Percentiles rank a stretch among this genome's conserved stretches.
Evolutionary conservation across 2,888 invertebrate species (phyloP).

Genomic region (Sthenelais limicola): DNA sequence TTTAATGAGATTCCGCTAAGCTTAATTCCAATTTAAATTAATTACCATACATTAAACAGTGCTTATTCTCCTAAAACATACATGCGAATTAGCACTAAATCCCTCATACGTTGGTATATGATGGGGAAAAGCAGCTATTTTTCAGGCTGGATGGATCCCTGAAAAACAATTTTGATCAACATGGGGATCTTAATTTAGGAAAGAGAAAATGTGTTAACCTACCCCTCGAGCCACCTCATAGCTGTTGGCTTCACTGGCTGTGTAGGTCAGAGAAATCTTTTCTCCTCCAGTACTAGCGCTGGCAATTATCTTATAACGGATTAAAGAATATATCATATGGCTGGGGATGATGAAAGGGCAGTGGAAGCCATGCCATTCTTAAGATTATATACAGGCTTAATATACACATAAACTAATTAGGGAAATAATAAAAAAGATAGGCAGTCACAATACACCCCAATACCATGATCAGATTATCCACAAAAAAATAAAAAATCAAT

Average conservation of each 20-base stretch:
- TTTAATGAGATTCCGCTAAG: no score
- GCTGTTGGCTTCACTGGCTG: slow-evolving; percentile 14
- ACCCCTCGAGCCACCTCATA: slow-evolving; percentile 40
- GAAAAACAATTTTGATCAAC: not conserved
- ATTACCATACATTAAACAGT: no score
- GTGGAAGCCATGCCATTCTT: not conserved
- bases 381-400: not conserved
- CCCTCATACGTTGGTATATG: not conserved
- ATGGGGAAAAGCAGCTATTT: not conserved
- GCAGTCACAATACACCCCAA: not conserved
- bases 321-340: slow-evolving; percentile 37
- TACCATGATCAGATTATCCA: no score
- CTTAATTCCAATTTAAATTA: no score
- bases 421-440: no score
- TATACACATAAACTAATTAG: no score
- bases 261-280: slow-evolving; percentile 57
- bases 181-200: not conserved
- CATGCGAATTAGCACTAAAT: not conserved
- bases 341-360: not conserved
- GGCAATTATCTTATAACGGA: slow-evolving; percentile 53
- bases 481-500: no score
- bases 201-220: slow-evolving; percentile 15
- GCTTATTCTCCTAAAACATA: no score
- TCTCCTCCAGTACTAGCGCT: slow-evolving; percentile 61
- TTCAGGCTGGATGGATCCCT: not conserved